These are phyloP conservation scores for Formicarius rufipectus DNA, from an alignment of 2,113 vertebrate genomes.

Conservation along the genomic window DNA sequence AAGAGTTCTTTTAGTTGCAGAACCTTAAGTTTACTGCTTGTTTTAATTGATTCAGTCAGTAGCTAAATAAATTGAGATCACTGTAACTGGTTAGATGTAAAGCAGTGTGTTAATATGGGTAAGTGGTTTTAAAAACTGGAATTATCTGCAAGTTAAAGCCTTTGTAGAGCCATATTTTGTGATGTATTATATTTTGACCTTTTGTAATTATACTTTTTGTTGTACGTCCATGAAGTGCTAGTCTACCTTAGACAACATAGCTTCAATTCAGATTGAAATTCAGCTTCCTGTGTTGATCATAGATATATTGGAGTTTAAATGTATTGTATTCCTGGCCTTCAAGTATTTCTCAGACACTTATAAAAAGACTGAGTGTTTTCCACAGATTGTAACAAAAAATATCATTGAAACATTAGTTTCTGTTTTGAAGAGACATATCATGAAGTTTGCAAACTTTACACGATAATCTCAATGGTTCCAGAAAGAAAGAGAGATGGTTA, in stretches of 20 bases:
- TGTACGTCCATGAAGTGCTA: neutral
- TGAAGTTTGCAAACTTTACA: neutral
- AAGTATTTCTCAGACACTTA: neutral
- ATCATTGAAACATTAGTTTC: neutral
- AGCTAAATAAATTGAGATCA: neutral
- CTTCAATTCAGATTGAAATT: neutral
- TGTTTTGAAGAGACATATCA: neutral
- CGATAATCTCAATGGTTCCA: neutral
- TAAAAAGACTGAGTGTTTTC: neutral
- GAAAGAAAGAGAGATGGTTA: neutral
- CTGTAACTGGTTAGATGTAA: neutral
- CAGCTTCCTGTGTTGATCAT: neutral
- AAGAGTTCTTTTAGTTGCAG: neutral
- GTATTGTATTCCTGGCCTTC: neutral
- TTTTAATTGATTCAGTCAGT: neutral
- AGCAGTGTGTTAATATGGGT: neutral
- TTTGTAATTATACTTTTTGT: neutral
- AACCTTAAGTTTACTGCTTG: neutral
- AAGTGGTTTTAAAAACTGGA: neutral
- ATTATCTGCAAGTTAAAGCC: neutral
- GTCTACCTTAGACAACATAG: neutral
- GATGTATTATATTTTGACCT: neutral
- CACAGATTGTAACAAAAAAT: neutral
- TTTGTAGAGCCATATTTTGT: neutral
- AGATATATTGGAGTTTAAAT: neutral